Percentiles rank a stretch among this genome's conserved stretches.
Conservation (phyloP, 2,797 vertebrate genomes). For the Micropoecilia bifurca region DNA sequence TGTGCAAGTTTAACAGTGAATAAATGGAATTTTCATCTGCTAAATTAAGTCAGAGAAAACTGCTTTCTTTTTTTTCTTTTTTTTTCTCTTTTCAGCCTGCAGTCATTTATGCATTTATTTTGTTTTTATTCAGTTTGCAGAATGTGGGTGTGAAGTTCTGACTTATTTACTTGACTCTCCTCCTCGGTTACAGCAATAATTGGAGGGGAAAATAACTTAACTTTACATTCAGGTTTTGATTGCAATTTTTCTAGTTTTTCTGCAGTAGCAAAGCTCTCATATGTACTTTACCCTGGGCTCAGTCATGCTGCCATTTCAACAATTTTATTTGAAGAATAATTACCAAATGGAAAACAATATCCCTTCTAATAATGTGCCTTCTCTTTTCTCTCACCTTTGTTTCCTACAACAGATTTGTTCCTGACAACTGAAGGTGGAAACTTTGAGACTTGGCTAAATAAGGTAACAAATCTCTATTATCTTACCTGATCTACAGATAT, state of each 20-base stretch:
- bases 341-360: not conserved
- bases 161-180: not conserved
- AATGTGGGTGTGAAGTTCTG: not conserved
- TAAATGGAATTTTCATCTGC: not conserved
- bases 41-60: not conserved
- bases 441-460: constrained; percentile 90
- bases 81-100: not conserved
- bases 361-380: constrained; percentile 17
- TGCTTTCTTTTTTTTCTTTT: not conserved
- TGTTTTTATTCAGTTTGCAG: not conserved
- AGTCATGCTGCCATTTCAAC: not conserved
- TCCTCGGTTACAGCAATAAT: not conserved
- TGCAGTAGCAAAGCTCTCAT: not conserved
- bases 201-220: not conserved
- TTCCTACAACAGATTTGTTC: constrained; percentile 85
- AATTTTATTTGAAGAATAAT: not conserved
- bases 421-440: constrained; percentile 80
- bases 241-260: not conserved
- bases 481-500: not conserved
- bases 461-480: constrained; percentile 79
- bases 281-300: not conserved
- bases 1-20: not conserved
- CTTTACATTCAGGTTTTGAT: not conserved
- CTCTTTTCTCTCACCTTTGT: constrained; percentile 23
- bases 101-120: not conserved